Conservation (phyloP, 2,113 vertebrate genomes). For the Colinus virginianus region DNA sequence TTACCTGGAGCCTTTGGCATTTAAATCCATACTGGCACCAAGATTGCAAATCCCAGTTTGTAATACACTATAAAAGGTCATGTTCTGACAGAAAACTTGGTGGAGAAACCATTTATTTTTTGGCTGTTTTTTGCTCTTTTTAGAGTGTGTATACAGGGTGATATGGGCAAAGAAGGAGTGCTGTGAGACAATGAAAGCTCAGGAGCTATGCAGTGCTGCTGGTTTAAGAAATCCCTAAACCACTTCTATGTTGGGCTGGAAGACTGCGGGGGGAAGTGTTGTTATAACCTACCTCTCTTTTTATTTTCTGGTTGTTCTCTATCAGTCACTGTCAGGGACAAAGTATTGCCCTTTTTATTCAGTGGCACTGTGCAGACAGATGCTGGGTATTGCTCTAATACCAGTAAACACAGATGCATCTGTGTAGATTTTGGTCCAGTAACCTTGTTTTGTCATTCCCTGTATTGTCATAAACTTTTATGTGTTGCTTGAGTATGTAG, state of each 20-base stretch:
- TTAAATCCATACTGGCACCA: neutral
- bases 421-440: neutral
- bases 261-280: neutral
- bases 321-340: neutral
- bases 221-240: neutral
- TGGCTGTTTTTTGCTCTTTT: neutral
- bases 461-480: neutral
- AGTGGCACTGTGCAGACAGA: neutral
- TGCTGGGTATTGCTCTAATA: neutral
- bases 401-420: neutral
- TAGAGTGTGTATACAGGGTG: neutral
- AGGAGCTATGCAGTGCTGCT: neutral
- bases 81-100: neutral
- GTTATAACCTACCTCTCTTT: neutral
- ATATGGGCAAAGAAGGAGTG: neutral
- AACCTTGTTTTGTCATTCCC: neutral
- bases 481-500: neutral
- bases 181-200: neutral
- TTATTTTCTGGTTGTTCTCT: neutral
- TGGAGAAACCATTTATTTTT: neutral
- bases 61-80: neutral
- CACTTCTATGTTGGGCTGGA: neutral
- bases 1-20: fast-evolving
- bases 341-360: neutral
- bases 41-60: neutral